Evolutionary conservation across 2,113 vertebrate species (phyloP).

Genomic region (Pseudopipra pipra): DNA sequence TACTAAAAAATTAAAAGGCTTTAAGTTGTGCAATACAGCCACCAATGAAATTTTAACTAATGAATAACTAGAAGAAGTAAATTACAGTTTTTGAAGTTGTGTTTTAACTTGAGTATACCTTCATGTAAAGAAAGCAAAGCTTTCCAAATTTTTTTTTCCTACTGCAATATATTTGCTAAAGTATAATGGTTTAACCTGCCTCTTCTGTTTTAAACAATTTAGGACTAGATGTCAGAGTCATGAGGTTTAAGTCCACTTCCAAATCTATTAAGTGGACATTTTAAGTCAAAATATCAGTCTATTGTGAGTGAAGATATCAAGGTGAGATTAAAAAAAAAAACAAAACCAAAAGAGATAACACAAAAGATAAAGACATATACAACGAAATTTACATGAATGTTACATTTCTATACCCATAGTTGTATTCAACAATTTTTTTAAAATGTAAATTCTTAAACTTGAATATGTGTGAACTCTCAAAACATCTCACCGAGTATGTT

Average conservation of each 20-base stretch:
- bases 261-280: background rate
- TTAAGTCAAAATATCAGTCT: background rate
- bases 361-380: background rate
- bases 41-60: background rate
- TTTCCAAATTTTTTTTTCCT: background rate
- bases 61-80: background rate
- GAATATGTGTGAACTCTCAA: background rate
- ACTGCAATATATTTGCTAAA: background rate
- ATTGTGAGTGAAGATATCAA: background rate
- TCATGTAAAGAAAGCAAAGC: background rate
- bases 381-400: background rate
- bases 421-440: background rate
- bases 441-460: background rate
- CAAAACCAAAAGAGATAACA: background rate
- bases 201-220: background rate
- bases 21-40: background rate
- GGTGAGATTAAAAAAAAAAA: background rate
- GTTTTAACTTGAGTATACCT: background rate
- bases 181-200: background rate
- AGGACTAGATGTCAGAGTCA: background rate
- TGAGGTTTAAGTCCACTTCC: background rate
- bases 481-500: background rate
- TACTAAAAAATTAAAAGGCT: background rate
- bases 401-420: background rate
- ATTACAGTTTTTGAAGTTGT: background rate